Base-by-base conservation (phyloP, 2,797 vertebrate genomes). In the Adelosebastes latens region DNA sequence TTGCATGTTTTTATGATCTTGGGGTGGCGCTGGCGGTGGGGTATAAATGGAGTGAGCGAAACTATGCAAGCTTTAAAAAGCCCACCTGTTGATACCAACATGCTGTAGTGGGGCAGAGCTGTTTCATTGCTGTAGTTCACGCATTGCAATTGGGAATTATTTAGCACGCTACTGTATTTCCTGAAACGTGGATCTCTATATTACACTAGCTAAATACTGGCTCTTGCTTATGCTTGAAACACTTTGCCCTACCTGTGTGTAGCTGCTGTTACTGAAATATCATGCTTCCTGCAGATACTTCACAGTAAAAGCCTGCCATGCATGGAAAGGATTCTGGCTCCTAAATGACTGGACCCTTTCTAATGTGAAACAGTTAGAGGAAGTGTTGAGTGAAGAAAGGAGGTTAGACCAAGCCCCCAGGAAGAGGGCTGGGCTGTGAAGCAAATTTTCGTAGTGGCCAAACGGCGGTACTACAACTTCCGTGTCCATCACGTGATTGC, bases 1-100 rank as follows among this genome's bases (percentile, higher is more conserved):
- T 75, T 71, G 74, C 67, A n/a, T 20, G 67, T 46, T 65, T 66
- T 65, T 39, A 12, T 46, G 49, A 53, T 77, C 13, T 56, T 22
- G 12, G 10, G 49, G 31, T 74, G 1, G 1, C 5, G 1, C 22
- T 24, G 39, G n/a, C 3, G n/a, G 10, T n/a, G 61, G 32, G 20
- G 24, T 42, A 20, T 36, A 59, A 72, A 67, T 22, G 0, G 10
- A 63, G 7, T 13, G 18, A 25, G 36, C 14, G 22, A 74, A 60
- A 52, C 34, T 56, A 22, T 31, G 29, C 18, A 64, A 25, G 3
- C 5, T 72, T 65, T 18, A 52, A 55, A 61, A 60, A 62, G 11
- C 22, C 11, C 60, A 68, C 29, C 29, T 49, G 53, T 31, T 39
- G 24, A 76, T 58, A 42, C 18, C 11, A 53, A 42, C 11, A 12